Base-by-base conservation (phyloP, 2,113 vertebrate species). In the Nannospalax galili region DNA sequence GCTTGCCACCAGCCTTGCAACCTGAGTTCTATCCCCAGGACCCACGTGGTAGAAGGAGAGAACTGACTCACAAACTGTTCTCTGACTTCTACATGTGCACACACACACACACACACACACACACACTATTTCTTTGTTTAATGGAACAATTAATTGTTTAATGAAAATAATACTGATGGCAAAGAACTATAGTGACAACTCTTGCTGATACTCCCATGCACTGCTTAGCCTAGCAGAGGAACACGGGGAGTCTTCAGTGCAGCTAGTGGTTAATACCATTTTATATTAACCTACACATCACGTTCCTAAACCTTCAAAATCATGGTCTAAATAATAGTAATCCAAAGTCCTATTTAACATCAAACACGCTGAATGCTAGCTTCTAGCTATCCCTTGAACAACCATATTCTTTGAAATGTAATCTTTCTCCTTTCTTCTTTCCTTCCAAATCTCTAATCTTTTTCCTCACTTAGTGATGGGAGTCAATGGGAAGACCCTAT, bases 291-390 rank as follows among this genome's bases (percentile, higher is more conserved):
- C 90, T 64, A 69, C n/a, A 88, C 14, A 84, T 56, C 30, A 16
- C 62, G 90, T 88, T 79, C 64, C 60, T 87, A 56, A 78, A 74
- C 79, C 80, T 88, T 81, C 65, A 82, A 91, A 62, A 56, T 64
- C 14, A 37, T 17, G 9, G 12, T 73, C 89, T 93, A 69, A 60
- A 75, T 64, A 60, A 62, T 7, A 65, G 67, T 14, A 32, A 80
- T 4, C 32, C 8, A 74, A 22, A 56, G 48, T 40, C 56, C 52
- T 75, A 28, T 40, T 75, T 78, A 86, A 90, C 60, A 24, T 79
- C 56, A 5, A 67, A 45, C 40, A 20, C 73, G 56, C 22, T 81
- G 24, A 81, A 42, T 35, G 4, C 20, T 78, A 58, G 11, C 81
- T 62, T 92, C 58, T 81, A 28, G 45, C 42, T 65, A 15, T 75